Conservation (phyloP, 2,888 invertebrate species). For the Dendrolimus pini region DNA sequence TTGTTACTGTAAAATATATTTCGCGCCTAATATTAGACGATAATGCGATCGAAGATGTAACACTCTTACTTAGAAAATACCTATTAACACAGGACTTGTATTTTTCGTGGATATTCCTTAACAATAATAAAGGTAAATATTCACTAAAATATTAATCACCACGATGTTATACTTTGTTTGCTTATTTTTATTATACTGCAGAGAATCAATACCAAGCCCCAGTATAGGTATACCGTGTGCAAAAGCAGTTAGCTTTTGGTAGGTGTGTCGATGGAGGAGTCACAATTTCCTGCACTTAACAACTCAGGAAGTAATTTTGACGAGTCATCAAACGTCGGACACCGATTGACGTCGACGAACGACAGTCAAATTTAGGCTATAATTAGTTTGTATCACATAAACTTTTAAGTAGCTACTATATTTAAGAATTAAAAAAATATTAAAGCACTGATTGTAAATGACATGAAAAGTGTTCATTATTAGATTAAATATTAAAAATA, state of each 20-base stretch:
- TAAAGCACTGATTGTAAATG: not conserved
- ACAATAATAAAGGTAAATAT: no score
- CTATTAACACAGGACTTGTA: no score
- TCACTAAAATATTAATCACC: no score
- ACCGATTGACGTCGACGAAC: slow-evolving; percentile 49
- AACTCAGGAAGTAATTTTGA: slow-evolving; percentile 73
- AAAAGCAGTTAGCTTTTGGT: slow-evolving; percentile 51
- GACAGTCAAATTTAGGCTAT: slow-evolving; percentile 39
- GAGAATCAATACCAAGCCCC: not conserved
- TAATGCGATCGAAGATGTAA: no score
- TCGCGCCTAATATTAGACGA: no score
- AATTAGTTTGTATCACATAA: slow-evolving; percentile 34
- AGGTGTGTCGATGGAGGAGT: slow-evolving; percentile 68
- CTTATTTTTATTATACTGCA: no score
- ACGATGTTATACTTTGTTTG: no score
- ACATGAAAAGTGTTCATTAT: slow-evolving; percentile 6
- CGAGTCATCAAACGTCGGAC: slow-evolving; percentile 72
- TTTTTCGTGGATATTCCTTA: no score
- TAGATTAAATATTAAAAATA: slow-evolving; percentile 17
- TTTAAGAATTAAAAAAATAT: no score
- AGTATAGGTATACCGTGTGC: slow-evolving; percentile 1
- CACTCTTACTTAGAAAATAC: no score
- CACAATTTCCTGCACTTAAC: slow-evolving; percentile 77
- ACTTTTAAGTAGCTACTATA: slow-evolving; percentile 10
- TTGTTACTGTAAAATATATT: no score